Conservation (phyloP, 2,797 vertebrate species). For the Strix occidentalis region DNA sequence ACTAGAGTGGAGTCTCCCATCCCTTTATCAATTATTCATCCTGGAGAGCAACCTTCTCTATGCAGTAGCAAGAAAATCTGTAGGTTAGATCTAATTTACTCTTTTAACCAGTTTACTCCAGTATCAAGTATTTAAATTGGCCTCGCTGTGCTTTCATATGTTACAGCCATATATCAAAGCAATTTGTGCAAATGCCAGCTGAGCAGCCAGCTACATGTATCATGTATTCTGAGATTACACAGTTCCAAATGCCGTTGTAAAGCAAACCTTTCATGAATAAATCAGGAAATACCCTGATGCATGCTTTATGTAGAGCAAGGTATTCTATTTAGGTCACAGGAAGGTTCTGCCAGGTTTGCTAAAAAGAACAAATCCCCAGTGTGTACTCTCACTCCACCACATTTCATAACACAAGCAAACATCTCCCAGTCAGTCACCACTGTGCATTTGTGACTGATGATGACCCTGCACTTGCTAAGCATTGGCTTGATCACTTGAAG, state of each 20-base stretch:
- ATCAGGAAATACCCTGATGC: conserved; percentile 84
- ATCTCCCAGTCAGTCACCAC: conserved; percentile 38
- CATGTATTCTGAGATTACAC: conserved; percentile 80
- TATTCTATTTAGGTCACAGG: conserved; percentile 84
- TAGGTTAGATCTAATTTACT: conserved; percentile 70
- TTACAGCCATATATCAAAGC: conserved; percentile 78
- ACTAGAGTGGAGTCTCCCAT: conserved; percentile 39
- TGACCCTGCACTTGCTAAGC: conserved; percentile 57
- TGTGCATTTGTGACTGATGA: conserved; percentile 52
- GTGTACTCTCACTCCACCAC: conserved; percentile 71
- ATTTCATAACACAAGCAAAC: conserved; percentile 75
- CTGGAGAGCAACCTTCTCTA: conserved; percentile 34
- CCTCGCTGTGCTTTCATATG: conserved; percentile 63
- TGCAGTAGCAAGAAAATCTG: conserved; percentile 46
- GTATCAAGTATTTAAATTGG: conserved; percentile 76
- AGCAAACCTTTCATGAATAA: conserved; percentile 85
- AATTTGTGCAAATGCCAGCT: conserved; percentile 80
- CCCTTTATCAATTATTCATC: conserved; percentile 69
- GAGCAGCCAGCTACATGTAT: conserved; percentile 75
- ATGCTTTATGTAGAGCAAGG: conserved; percentile 83
- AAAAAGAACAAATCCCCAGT: conserved; percentile 79
- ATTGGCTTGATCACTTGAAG: conserved; percentile 40
- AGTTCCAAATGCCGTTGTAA: conserved; percentile 82
- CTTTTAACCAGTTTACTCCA: conserved; percentile 72
- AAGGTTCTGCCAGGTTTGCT: conserved; percentile 82